Evolutionary conservation across 2,113 vertebrate genomes (phyloP), one percentile per base, ranked within the genome.

Genomic region (Indri indri): DNA sequence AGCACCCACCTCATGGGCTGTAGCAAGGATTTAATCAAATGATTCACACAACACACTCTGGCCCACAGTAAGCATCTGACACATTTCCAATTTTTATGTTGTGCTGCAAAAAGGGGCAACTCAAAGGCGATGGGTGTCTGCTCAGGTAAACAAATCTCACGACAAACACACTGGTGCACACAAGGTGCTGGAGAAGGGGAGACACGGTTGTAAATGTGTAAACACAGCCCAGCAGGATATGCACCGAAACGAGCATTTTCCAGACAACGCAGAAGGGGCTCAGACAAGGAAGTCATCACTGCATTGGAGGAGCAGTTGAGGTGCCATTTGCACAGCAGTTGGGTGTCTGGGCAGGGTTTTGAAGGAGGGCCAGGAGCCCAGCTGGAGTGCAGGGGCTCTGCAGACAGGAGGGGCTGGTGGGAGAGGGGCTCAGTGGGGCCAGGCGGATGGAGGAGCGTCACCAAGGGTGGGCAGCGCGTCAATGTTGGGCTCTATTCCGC

Each of bases 41-140:
- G 57, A 20, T 6, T 7, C 11, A 8, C 27, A 2, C 2, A 14
- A 57, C 50, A 22, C 32, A 16, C 34, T 57, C 2, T 5, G 4
- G 45, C 11, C 27, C 32, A 0, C 3, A 4, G 40, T 4, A 8
- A 63, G 16, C 37, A 17, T 27, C 52, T 0, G n/a, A 11, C 12
- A 17, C 0, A 0, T n/a, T 8, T 6, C 45, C 63, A 16, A 8
- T 23, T 2, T 30, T 22, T 9, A 83, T 0, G 0, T 2, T 14
- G 0, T 14, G 4, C 25, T 20, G 65, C 57, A 30, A 10, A 20
- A 37, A 40, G 63, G 27, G 57, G 23, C 4, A 13, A 11, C n/a
- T 70, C 0, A 0, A 10, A 79, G 37, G 57, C 54, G 52, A 16
- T 0, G 16, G 34, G 23, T 17, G 4, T 76, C 82, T 23, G 37